Conservation (phyloP, 2,113 vertebrate species). For the Xenopus laevis region DNA sequence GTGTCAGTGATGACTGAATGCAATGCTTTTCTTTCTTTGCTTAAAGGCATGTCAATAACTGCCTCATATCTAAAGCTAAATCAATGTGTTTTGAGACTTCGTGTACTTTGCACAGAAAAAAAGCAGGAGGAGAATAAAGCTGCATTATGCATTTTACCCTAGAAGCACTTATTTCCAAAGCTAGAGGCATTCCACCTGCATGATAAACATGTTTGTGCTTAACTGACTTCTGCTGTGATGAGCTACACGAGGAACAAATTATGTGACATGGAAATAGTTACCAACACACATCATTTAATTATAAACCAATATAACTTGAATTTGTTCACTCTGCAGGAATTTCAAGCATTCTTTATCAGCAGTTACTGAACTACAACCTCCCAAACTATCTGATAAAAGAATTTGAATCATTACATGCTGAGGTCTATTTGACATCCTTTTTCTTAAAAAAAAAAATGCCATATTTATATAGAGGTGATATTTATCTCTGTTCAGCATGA, state of each 20-base stretch:
- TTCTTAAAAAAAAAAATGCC: too few species aligned
- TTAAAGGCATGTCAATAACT: neutral
- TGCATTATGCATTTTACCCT: constrained; percentile 2
- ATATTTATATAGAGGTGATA: too few species aligned
- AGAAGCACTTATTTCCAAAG: neutral
- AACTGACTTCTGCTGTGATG: neutral
- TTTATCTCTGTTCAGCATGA: too few species aligned
- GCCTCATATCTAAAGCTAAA: constrained; percentile 16
- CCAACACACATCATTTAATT: too few species aligned
- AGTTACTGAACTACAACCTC: too few species aligned
- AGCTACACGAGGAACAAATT: neutral
- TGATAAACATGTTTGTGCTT: neutral
- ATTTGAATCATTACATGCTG: too few species aligned
- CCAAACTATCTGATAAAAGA: too few species aligned
- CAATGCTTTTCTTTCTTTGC: constrained; percentile 19
- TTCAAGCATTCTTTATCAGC: too few species aligned
- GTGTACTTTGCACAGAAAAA: neutral
- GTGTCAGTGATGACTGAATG: constrained; percentile 6
- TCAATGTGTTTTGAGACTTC: constrained; percentile 5
- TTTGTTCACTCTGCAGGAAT: too few species aligned
- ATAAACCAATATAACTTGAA: too few species aligned
- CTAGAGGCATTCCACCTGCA: constrained; percentile 15
- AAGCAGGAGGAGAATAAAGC: too few species aligned
- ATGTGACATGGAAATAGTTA: neutral
- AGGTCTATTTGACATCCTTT: too few species aligned